Evolutionary conservation across 2,797 vertebrate genomes (phyloP).

Genomic region (Galaxias olidus): DNA sequence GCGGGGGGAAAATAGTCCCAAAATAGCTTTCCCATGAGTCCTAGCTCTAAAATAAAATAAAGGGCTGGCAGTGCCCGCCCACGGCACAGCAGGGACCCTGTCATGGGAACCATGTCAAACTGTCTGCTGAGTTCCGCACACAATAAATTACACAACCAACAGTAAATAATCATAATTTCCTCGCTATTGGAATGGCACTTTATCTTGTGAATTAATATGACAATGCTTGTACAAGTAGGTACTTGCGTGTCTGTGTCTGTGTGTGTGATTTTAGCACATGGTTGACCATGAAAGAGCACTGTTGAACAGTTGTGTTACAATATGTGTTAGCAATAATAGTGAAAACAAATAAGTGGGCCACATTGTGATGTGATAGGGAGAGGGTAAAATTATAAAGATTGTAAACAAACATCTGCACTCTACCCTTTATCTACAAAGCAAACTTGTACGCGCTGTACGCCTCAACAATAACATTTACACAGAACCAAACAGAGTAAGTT

Average conservation of each 20-base stretch:
- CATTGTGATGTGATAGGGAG: conserved; percentile 35
- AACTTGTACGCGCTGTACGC: conserved; percentile 42
- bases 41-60: conserved; percentile 76
- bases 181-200: conserved; percentile 33
- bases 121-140: conserved; percentile 66
- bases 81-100: conserved; percentile 62
- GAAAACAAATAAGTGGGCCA: conserved; percentile 43
- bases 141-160: conserved; percentile 50
- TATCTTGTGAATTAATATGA: conserved; percentile 40
- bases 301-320: conserved; percentile 1
- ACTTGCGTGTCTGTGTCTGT: conserved; percentile 5
- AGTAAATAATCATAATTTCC: conserved; percentile 52
- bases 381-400: conserved; percentile 52
- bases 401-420: conserved; percentile 55
- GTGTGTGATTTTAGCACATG: not conserved
- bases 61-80: conserved; percentile 68
- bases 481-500: conserved; percentile 35
- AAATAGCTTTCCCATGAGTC: conserved; percentile 85
- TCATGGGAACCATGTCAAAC: conserved; percentile 77
- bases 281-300: not conserved
- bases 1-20: conserved; percentile 67
- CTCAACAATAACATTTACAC: conserved; percentile 68
- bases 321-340: conserved; percentile 28
- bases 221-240: not conserved
- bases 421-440: conserved; percentile 47